Evolutionary conservation across 2,888 invertebrate species (phyloP), one percentile per base, ranked within the genome.

Genomic region (Sarcophaga caerulescens): DNA sequence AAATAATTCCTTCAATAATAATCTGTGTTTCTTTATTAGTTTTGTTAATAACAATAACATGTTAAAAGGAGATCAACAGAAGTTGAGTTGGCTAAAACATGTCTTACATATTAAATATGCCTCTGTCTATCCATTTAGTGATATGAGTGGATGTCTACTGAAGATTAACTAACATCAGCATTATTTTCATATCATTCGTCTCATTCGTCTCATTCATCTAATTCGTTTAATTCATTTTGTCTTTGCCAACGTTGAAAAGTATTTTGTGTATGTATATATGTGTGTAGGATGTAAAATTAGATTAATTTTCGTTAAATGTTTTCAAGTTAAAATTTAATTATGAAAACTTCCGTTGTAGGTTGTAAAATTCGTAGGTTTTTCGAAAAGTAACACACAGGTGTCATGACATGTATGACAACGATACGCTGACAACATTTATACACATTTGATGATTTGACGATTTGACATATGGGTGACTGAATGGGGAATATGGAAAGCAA

Each of bases 321-420:
- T 52, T 77, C 52, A 77, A 77, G 74, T 74, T 81, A 73, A 81
- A 85, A 85, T 81, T 85, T 81, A 70, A 81, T 81, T 85, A 85
- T 78, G 4, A 52, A 69, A 78, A 21, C 35, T 47, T 35, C 21
- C 57, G 66, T 73, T 65, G 59, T 17, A 23, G n/a, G 21, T 17
- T 62, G 60, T 62, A 52, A 19, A 10, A 73, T 70, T 65, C 66
- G 71, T 17, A 12, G 57, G 44, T 6, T 12, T 75, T 75, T 70
- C n/a, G 14, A 71, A 76, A 35, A 10, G 35, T 1, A 35, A 62
- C 19, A 68, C 66, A 65, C 73, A 85, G 81, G 85, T 85, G 74
- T 68, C 63, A n/a, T 57, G 25, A 71, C 57, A 77, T 85, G 69
- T 70, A 10, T 45, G n/a, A 65, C 59, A 44, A 2, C 17, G 4